A percentile compares a stretch with the other conserved stretches of the same genome.
These are phyloP conservation scores for Drosophila insularis DNA, from an alignment of 1,140 invertebrate species.

Conservation along the genomic window DNA sequence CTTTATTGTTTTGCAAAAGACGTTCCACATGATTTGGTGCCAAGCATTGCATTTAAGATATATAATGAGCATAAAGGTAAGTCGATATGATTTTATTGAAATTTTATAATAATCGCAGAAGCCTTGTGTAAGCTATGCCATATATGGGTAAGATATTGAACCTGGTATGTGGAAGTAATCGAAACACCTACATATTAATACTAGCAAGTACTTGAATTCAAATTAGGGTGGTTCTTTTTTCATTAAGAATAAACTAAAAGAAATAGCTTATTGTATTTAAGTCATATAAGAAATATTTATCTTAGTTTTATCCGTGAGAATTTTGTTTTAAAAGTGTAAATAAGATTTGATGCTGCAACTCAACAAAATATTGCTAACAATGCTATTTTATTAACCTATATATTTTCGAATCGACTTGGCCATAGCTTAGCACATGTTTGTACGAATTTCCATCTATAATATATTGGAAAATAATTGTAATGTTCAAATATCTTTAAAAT, in stretches of 20 bases:
- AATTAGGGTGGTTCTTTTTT: neutral
- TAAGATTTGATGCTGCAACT: too few species aligned
- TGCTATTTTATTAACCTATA: too few species aligned
- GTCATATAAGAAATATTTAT: too few species aligned
- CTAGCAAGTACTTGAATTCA: neutral
- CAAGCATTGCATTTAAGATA: conserved; percentile 42
- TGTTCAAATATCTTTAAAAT: too few species aligned
- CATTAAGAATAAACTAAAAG: neutral
- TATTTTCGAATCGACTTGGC: too few species aligned
- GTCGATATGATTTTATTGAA: neutral
- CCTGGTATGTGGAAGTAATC: neutral
- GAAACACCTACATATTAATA: neutral
- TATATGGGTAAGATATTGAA: conserved; percentile 1
- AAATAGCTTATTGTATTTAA: too few species aligned
- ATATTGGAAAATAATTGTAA: too few species aligned
- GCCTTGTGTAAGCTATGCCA: neutral
- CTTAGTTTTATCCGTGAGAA: too few species aligned
- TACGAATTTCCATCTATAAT: too few species aligned
- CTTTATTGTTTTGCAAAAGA: conserved; percentile 8
- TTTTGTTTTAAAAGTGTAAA: too few species aligned
- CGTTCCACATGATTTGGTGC: conserved; percentile 13
- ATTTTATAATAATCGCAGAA: neutral
- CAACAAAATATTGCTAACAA: too few species aligned
- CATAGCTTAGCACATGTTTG: too few species aligned
- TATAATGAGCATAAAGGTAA: conserved; percentile 31